These are phyloP conservation scores for Pseudomugil tenellus DNA, from an alignment of 2,797 vertebrate genomes.

Conservation along the genomic window DNA sequence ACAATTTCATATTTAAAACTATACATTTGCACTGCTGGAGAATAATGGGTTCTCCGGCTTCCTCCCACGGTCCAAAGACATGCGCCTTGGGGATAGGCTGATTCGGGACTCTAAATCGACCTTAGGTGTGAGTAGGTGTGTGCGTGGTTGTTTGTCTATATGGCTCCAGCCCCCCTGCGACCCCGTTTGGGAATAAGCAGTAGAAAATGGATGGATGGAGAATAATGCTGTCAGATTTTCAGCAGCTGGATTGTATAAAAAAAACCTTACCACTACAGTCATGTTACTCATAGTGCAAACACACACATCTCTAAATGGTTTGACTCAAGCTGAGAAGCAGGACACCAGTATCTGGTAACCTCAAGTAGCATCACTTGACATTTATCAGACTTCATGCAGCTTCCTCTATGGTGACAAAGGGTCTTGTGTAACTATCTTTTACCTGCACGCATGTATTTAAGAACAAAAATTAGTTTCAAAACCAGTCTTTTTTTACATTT, in stretches of 20 bases:
- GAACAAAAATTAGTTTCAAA: not conserved
- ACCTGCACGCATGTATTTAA: not conserved
- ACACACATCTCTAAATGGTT: not conserved
- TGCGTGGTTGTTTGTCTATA: no score
- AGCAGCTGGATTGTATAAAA: not conserved
- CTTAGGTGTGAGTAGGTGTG: no score
- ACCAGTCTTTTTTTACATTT: no score
- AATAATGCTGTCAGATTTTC: not conserved
- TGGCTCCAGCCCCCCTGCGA: no score
- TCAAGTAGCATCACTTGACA: constrained; percentile 21
- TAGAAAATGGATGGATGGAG: no score
- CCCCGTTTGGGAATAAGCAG: no score
- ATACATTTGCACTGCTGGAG: no score
- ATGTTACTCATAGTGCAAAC: not conserved
- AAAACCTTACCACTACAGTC: not conserved
- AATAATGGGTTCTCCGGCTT: no score
- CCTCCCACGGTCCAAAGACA: no score
- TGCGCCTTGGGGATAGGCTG: no score
- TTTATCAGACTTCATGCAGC: constrained; percentile 6
- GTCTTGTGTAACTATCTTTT: constrained; percentile 3
- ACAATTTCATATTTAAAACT: not conserved
- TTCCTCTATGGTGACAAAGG: constrained; percentile 8
- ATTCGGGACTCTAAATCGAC: no score
- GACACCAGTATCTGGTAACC: constrained; percentile 9
- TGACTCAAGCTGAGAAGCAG: constrained; percentile 2